These are phyloP conservation scores for Agonum fuliginosum DNA, from an alignment of 2,888 invertebrate species.

Conservation along the genomic window DNA sequence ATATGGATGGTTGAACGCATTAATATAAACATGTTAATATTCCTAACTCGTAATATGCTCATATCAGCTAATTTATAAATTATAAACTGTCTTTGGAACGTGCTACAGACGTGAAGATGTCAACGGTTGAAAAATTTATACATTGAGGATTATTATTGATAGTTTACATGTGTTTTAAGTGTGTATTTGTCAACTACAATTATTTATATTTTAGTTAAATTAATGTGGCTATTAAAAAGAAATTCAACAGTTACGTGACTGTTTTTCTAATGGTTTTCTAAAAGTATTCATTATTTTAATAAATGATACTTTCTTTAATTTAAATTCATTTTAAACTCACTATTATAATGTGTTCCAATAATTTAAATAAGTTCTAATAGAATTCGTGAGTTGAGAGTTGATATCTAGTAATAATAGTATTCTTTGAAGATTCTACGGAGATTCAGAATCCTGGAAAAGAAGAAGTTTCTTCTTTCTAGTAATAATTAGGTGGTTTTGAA, in stretches of 20 bases:
- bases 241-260: background rate
- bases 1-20: slow-evolving; percentile 14
- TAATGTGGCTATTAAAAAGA: background rate
- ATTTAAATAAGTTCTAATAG: too few relatives aligned
- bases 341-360: too few relatives aligned
- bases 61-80: slow-evolving; percentile 11
- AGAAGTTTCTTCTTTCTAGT: too few relatives aligned
- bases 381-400: too few relatives aligned
- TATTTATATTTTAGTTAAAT: slow-evolving; percentile 18
- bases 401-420: too few relatives aligned
- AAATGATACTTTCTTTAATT: too few relatives aligned
- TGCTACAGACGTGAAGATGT: slow-evolving; percentile 14
- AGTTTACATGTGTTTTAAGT: slow-evolving; percentile 25
- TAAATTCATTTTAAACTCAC: too few relatives aligned
- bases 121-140: slow-evolving; percentile 16
- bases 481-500: too few relatives aligned
- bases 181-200: slow-evolving; percentile 27
- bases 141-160: slow-evolving; percentile 6
- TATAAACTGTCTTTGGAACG: slow-evolving; percentile 10
- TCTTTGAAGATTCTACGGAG: too few relatives aligned
- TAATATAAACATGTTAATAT: slow-evolving; percentile 29
- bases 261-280: background rate
- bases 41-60: background rate
- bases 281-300: too few relatives aligned
- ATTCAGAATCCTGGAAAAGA: too few relatives aligned